Evolutionary conservation across 2,888 invertebrate genomes (phyloP).

Genomic region (Lamellibrachia satsuma): DNA sequence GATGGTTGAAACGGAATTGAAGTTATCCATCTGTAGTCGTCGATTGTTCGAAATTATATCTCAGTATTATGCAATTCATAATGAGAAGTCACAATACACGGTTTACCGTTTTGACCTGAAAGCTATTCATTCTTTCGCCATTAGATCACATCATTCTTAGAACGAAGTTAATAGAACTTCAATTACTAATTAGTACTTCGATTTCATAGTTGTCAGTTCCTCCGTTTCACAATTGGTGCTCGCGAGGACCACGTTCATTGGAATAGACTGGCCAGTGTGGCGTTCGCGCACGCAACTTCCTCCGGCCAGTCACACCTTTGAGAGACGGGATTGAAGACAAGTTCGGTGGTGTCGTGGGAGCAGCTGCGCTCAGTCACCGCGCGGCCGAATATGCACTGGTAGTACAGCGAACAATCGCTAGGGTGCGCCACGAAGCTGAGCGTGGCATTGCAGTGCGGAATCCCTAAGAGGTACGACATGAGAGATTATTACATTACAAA

Average conservation of each 20-base stretch:
- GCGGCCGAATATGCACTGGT: neutral
- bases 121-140: too few relatives aligned
- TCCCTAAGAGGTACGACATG: neutral
- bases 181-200: neutral
- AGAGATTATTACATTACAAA: neutral
- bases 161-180: neutral
- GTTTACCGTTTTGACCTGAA: too few relatives aligned
- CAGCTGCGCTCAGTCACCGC: neutral
- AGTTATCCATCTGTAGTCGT: neutral
- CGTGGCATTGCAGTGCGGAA: neutral
- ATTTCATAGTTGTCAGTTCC: neutral
- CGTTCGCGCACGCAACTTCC: neutral
- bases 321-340: neutral
- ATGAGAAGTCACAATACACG: too few relatives aligned
- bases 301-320: constrained; percentile 10
- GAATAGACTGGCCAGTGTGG: neutral
- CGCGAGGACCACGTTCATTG: neutral
- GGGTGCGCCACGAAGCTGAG: neutral
- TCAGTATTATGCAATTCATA: neutral
- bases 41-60: neutral
- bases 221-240: neutral
- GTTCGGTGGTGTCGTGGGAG: neutral
- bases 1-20: neutral
- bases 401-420: neutral
- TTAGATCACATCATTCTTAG: neutral